Percentiles rank a stretch among this genome's conserved stretches.
These are phyloP conservation scores for Argyrosomus regius DNA, from an alignment of 2,797 vertebrate genomes.

Conservation along the genomic window DNA sequence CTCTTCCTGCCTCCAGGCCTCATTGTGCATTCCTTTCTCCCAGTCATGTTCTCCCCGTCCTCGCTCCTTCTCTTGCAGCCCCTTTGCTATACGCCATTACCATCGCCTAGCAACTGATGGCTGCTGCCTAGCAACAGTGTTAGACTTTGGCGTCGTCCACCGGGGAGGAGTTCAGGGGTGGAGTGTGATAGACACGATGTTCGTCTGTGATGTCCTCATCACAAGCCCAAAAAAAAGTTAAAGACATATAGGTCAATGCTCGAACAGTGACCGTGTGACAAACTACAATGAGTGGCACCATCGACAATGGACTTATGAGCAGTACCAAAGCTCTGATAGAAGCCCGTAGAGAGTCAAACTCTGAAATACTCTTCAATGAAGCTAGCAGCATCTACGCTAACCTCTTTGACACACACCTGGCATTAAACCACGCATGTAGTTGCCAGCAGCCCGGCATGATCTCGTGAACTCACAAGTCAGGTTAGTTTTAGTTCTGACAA, in stretches of 20 bases:
- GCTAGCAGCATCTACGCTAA: no score
- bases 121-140: conserved; percentile 79
- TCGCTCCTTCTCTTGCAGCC: conserved; percentile 53
- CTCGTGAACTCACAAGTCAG: no score
- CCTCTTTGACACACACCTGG: no score
- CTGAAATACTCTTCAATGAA: no score
- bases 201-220: conserved; percentile 38
- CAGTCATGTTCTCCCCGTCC: conserved; percentile 44
- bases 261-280: no score
- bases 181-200: conserved; percentile 16
- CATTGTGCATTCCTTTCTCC: neutral
- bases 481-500: no score
- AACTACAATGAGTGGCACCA: neutral
- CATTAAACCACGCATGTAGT: no score
- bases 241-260: neutral
- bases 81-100: conserved; percentile 43
- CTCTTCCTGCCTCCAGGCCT: neutral
- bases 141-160: conserved; percentile 41
- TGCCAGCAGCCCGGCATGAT: no score
- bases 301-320: no score
- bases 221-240: neutral
- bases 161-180: conserved; percentile 16
- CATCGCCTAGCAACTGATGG: conserved; percentile 78
- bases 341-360: no score
- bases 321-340: no score